Evolutionary conservation across 2,797 vertebrate genomes (phyloP).

Genomic region (Ctenopoma multispine): DNA sequence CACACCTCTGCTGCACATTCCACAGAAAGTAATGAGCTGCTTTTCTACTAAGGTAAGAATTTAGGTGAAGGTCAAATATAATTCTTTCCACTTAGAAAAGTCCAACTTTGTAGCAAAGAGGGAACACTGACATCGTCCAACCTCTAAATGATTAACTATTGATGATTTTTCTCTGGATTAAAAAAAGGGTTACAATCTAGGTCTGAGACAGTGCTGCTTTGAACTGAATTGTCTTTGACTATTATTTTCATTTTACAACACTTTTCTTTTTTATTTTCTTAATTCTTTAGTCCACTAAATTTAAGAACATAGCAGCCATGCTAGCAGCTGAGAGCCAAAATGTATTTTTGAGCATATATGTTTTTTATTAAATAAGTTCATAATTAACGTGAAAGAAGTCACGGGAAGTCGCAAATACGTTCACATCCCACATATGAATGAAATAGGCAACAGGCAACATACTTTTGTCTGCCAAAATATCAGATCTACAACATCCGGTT

Average conservation of each 20-base stretch:
- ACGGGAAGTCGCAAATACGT: too few relatives aligned
- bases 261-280: too few relatives aligned
- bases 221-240: not conserved
- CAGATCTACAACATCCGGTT: too few relatives aligned
- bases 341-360: too few relatives aligned
- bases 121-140: conserved; percentile 37
- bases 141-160: conserved; percentile 30
- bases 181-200: not conserved
- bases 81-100: conserved; percentile 53
- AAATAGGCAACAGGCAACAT: too few relatives aligned
- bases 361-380: too few relatives aligned
- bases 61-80: conserved; percentile 58
- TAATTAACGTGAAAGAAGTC: too few relatives aligned
- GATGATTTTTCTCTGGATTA: conserved; percentile 20
- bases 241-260: too few relatives aligned
- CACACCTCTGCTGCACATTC: conserved; percentile 70
- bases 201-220: not conserved
- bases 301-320: not conserved
- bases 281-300: not conserved
- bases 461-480: too few relatives aligned
- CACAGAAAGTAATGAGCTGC: conserved; percentile 71
- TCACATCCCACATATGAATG: too few relatives aligned
- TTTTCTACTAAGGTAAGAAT: conserved; percentile 63
- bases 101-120: conserved; percentile 42
- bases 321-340: too few relatives aligned